Percentiles rank a stretch among this genome's conserved stretches.
Evolutionary conservation across 2,888 invertebrate genomes (phyloP).

Genomic region (Adela reaumurella): DNA sequence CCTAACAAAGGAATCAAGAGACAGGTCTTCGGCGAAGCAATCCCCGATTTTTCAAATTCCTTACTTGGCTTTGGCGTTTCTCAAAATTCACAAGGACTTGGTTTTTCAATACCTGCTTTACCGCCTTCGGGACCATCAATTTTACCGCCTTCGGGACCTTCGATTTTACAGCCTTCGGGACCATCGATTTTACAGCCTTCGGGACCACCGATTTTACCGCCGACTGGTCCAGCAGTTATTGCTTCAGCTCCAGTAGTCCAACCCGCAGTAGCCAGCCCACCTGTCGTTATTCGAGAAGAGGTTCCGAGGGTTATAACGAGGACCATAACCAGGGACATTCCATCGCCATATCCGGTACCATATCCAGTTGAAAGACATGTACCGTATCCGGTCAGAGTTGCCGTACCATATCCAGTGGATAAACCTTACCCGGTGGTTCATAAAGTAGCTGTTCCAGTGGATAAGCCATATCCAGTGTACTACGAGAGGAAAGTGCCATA

Average conservation of each 20-base stretch:
- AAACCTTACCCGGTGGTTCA: slow-evolving; percentile 50
- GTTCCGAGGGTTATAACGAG: slow-evolving; percentile 42
- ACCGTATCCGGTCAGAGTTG: slow-evolving; percentile 20
- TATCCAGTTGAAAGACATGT: slow-evolving; percentile 19
- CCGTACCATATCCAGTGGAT: slow-evolving; percentile 23
- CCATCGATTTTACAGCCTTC: slow-evolving; percentile 18
- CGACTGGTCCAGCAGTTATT: slow-evolving; percentile 4
- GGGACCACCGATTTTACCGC: slow-evolving; percentile 3
- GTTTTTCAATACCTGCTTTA: background rate
- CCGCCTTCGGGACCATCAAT: background rate
- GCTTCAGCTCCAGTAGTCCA: slow-evolving; percentile 2
- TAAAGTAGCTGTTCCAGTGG: slow-evolving; percentile 47
- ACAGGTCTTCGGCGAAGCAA: slow-evolving; percentile 20
- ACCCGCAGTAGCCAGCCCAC: slow-evolving; percentile 14
- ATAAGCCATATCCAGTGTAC: slow-evolving; percentile 44
- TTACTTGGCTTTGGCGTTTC: background rate
- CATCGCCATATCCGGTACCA: slow-evolving; percentile 14
- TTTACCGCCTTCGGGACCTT: background rate
- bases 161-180: too few relatives aligned
- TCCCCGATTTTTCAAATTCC: background rate
- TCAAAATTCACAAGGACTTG: background rate
- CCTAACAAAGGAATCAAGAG: slow-evolving; percentile 35
- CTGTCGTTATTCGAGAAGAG: slow-evolving; percentile 42
- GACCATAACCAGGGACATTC: slow-evolving; percentile 38
- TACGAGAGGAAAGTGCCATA: slow-evolving; percentile 48